Conservation (phyloP, 2,888 invertebrate species). For the Piscicola geometra region DNA sequence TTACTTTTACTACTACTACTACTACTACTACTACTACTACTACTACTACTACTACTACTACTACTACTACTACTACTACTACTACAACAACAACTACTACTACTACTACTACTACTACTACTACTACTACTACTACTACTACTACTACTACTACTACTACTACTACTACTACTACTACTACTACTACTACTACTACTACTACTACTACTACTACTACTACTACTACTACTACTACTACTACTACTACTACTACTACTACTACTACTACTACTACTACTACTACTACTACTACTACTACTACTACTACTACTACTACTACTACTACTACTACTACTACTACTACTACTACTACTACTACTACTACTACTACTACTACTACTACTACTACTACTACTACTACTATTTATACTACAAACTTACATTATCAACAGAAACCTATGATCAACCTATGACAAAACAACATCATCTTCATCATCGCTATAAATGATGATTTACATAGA, state of each 20-base stretch:
- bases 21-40: too few relatives aligned
- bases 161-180: conserved; percentile 11
- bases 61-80: too few relatives aligned
- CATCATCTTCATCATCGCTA: too few relatives aligned
- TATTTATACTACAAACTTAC: neutral
- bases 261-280: conserved; percentile 11
- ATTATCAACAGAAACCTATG: too few relatives aligned
- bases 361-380: conserved; percentile 12
- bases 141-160: conserved; percentile 5
- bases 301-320: conserved; percentile 16
- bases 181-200: conserved; percentile 12
- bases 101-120: neutral
- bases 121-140: neutral
- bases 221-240: conserved; percentile 17
- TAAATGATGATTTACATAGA: too few relatives aligned
- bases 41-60: too few relatives aligned
- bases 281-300: conserved; percentile 19
- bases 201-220: conserved; percentile 15
- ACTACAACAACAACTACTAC: too few relatives aligned
- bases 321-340: neutral
- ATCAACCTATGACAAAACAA: too few relatives aligned
- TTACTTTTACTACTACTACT: too few relatives aligned
- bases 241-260: neutral
- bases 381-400: neutral
- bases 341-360: conserved; percentile 17